These are phyloP conservation scores for Lathamus discolor DNA, from an alignment of 2,113 vertebrate species.

Conservation along the genomic window DNA sequence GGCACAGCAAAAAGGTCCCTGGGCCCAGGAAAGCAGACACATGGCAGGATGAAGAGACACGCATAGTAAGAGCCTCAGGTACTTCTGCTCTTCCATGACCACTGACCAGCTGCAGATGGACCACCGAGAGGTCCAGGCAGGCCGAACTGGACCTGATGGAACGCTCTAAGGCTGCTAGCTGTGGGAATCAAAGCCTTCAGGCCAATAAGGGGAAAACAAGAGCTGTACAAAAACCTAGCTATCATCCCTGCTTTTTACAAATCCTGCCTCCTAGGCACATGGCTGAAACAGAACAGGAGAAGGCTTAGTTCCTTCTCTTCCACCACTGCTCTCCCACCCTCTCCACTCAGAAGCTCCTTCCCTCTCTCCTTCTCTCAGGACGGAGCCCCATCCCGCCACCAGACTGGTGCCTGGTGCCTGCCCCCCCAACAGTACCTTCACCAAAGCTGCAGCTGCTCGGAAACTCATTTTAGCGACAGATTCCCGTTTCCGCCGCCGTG, in stretches of 20 bases:
- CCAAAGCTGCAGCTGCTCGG: constrained; percentile 89
- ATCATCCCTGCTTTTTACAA: neutral
- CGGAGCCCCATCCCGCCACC: neutral
- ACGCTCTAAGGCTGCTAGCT: neutral
- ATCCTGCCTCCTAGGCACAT: neutral
- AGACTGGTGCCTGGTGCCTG: too few relatives aligned
- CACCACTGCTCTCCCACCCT: neutral
- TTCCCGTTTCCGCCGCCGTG: constrained; percentile 90
- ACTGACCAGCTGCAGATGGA: neutral
- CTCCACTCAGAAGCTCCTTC: neutral
- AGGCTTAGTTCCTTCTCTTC: neutral
- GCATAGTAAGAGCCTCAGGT: neutral
- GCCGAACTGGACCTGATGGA: neutral
- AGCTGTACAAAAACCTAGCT: neutral
- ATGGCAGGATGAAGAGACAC: neutral
- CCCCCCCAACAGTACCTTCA: constrained; percentile 79
- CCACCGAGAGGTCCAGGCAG: neutral
- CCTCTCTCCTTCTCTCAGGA: neutral
- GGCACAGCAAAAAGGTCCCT: neutral
- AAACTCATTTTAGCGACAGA: constrained; percentile 99
- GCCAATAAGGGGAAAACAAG: neutral
- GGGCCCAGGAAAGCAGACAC: neutral
- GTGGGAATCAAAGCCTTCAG: neutral
- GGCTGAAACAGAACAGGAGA: neutral
- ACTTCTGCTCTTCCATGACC: neutral